These are phyloP conservation scores for Onychostoma macrolepis DNA, from an alignment of 2,113 vertebrate species.

Conservation along the genomic window DNA sequence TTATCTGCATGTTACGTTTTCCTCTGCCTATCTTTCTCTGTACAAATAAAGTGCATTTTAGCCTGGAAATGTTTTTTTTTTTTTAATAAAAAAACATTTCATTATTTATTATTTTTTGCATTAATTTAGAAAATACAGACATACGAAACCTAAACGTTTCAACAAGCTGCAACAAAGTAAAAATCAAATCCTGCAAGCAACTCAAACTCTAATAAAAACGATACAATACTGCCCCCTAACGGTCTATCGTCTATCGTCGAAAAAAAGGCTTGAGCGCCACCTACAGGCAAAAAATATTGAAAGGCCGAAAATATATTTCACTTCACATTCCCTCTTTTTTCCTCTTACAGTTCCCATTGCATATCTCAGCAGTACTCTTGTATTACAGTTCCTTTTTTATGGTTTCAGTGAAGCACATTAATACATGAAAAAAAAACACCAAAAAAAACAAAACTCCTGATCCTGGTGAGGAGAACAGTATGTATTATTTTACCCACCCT, in stretches of 20 bases:
- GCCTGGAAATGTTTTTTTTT: neutral
- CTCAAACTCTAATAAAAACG: slow-evolving; percentile 40
- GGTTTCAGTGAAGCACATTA: neutral
- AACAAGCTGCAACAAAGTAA: neutral
- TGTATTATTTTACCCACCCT: neutral
- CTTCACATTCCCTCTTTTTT: neutral
- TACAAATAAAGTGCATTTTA: neutral
- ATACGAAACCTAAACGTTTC: neutral
- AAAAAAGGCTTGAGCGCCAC: slow-evolving; percentile 27
- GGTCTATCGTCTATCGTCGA: slow-evolving; percentile 20
- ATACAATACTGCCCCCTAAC: slow-evolving; percentile 73
- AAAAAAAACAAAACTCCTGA: neutral
- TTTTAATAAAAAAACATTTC: neutral
- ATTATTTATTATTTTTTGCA: neutral
- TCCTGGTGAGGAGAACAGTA: neutral
- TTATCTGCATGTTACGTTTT: neutral
- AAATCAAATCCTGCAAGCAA: slow-evolving; percentile 62
- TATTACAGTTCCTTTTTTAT: neutral
- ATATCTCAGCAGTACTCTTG: neutral
- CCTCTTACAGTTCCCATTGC: neutral
- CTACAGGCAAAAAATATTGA: neutral
- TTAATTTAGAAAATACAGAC: neutral
- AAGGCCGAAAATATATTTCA: neutral
- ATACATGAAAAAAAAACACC: neutral
- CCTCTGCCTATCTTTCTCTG: neutral